phyloP scores from a whole-genome alignment of 2,888 invertebrate genomes.

The Venustoraphidia nigricollis region DNA sequence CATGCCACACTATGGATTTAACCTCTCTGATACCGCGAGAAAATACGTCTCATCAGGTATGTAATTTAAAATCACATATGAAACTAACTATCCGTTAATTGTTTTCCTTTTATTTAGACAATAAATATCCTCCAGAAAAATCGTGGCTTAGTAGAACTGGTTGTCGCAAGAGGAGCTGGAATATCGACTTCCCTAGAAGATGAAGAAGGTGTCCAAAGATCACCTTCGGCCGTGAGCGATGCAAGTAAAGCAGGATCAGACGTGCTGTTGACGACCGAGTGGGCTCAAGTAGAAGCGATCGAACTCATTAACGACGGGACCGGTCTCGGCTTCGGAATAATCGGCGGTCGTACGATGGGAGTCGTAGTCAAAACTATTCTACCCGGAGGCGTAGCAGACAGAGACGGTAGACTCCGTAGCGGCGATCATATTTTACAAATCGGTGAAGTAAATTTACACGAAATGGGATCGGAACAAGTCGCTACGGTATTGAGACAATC shows the following conservation, averaged over 20 bases:
- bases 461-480: conserved; percentile 97
- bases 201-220: conserved; percentile 31
- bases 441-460: conserved; percentile 57
- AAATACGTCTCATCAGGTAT: too few species aligned
- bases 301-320: conserved; percentile 96
- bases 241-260: conserved; percentile 49
- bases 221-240: conserved; percentile 51
- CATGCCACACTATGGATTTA: too few species aligned
- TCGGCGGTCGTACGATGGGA: conserved; percentile 92
- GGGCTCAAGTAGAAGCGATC: conserved; percentile 95
- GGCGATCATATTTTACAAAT: conserved; percentile 94
- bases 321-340: conserved; percentile 96
- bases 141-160: conserved; percentile 51
- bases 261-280: conserved; percentile 71
- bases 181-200: conserved; percentile 19
- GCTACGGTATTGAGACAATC: conserved; percentile 90
- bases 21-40: too few species aligned
- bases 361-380: conserved; percentile 99
- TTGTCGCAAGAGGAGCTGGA: conserved; percentile 32
- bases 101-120: conserved; percentile 24
- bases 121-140: conserved; percentile 60
- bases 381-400: conserved; percentile 93
- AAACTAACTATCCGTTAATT: too few species aligned
- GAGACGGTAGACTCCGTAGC: conserved; percentile 90
- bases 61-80: too few species aligned